Evolutionary conservation across 2,113 vertebrate genomes (phyloP).

Genomic region (Chlamydotis undulata): DNA sequence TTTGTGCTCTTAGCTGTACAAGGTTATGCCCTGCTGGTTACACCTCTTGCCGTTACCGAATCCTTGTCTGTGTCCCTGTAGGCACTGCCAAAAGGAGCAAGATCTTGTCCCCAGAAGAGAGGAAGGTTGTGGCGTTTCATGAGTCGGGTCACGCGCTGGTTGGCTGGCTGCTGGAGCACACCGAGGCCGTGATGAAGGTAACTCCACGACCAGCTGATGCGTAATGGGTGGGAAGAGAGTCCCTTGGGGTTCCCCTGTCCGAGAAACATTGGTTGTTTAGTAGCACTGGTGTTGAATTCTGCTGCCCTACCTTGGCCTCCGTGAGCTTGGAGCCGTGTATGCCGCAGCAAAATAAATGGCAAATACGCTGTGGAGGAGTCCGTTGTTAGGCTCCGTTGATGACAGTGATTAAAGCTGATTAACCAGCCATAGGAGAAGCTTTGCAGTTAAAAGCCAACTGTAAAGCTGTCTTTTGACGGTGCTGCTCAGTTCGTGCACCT

Average conservation of each 20-base stretch:
- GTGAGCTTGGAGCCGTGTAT: not conserved
- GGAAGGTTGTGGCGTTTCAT: constrained; percentile 90
- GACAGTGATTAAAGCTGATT: not conserved
- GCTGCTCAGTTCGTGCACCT: not conserved
- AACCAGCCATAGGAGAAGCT: not conserved
- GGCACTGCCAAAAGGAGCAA: constrained; percentile 93
- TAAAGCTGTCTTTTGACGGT: not conserved
- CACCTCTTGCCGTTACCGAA: fast-evolving
- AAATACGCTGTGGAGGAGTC: not conserved
- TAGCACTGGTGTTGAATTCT: not conserved
- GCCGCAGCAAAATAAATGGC: not conserved
- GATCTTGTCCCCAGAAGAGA: constrained; percentile 93
- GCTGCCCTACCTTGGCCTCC: not conserved
- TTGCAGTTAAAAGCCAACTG: not conserved
- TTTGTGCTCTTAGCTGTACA: not conserved
- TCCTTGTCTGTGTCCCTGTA: constrained; percentile 17
- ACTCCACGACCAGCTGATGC: fast-evolving
- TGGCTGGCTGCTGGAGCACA: constrained; percentile 96
- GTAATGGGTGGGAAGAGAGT: not conserved
- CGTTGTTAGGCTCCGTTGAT: not conserved
- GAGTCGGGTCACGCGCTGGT: constrained; percentile 93
- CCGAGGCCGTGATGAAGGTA: constrained; percentile 96
- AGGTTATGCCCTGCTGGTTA: not conserved
- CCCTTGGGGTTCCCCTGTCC: not conserved
- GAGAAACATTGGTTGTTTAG: fast-evolving